phyloP scores from a whole-genome alignment of 2,888 invertebrate species.

The Agrilus mali region DNA sequence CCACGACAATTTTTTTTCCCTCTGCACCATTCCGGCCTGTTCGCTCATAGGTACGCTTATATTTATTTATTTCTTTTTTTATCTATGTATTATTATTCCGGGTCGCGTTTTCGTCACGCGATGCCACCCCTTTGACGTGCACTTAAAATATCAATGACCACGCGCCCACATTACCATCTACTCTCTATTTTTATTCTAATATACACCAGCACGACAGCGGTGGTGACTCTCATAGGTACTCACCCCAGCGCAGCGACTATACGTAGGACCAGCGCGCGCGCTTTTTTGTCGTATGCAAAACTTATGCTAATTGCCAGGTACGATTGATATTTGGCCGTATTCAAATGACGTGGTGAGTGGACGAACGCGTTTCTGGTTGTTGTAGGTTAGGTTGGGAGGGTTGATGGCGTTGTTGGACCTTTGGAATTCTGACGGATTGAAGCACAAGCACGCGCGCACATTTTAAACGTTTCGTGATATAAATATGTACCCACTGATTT shows the following conservation, averaged over 20 bases:
- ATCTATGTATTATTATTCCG: too few species aligned
- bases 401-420: too few species aligned
- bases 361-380: too few species aligned
- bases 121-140: too few species aligned
- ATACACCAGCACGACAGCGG: slow-evolving; percentile 5
- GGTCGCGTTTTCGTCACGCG: too few species aligned
- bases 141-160: slow-evolving; percentile 18
- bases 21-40: slow-evolving; percentile 2
- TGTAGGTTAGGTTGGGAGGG: too few species aligned
- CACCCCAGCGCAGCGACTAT: slow-evolving; percentile 5
- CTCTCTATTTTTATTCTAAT: slow-evolving; percentile 10
- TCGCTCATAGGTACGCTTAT: slow-evolving; percentile 3
- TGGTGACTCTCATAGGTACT: slow-evolving; percentile 1
- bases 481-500: too few species aligned
- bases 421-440: too few species aligned
- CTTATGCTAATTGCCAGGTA: slow-evolving; percentile 10
- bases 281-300: slow-evolving; percentile 7
- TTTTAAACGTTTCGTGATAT: too few species aligned
- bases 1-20: background rate
- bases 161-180: slow-evolving; percentile 15
- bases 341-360: too few species aligned
- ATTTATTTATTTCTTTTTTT: background rate
- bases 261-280: slow-evolving; percentile 6
- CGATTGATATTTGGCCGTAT: too few species aligned
- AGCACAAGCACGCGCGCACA: too few species aligned